A percentile compares a stretch with the other conserved stretches of the same genome.
phyloP scores from a whole-genome alignment of 2,113 vertebrate species.

The Mixornis gularis region DNA sequence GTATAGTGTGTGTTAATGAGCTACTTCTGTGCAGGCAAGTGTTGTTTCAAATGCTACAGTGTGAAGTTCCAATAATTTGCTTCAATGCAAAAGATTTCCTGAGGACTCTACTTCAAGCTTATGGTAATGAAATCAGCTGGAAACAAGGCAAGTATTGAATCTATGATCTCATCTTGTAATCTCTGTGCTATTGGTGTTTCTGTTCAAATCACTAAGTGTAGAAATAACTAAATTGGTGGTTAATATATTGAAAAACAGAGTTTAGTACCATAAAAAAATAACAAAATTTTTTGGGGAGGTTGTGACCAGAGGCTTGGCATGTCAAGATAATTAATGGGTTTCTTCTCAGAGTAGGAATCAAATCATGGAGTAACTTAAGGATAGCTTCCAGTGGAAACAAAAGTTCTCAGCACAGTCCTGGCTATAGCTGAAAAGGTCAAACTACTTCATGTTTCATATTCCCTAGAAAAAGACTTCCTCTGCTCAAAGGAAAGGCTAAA shows the following conservation, averaged over 20 bases:
- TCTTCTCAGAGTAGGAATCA: background rate
- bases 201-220: background rate
- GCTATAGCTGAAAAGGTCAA: background rate
- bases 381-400: background rate
- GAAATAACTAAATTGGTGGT: background rate
- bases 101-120: constrained; percentile 72
- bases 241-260: background rate
- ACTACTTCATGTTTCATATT: background rate
- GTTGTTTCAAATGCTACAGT: constrained; percentile 71
- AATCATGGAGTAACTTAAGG: background rate
- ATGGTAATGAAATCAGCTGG: constrained; percentile 71
- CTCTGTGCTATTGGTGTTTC: background rate
- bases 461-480: background rate
- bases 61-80: constrained; percentile 75
- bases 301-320: background rate
- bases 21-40: constrained; percentile 70
- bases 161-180: background rate
- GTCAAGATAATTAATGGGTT: background rate
- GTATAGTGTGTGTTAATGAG: background rate
- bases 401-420: background rate
- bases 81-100: constrained; percentile 91
- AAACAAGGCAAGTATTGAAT: constrained; percentile 72
- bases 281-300: background rate
- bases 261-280: background rate
- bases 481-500: background rate